Evolutionary conservation across 2,888 invertebrate genomes (phyloP).

Genomic region (Napeogenes sylphis): DNA sequence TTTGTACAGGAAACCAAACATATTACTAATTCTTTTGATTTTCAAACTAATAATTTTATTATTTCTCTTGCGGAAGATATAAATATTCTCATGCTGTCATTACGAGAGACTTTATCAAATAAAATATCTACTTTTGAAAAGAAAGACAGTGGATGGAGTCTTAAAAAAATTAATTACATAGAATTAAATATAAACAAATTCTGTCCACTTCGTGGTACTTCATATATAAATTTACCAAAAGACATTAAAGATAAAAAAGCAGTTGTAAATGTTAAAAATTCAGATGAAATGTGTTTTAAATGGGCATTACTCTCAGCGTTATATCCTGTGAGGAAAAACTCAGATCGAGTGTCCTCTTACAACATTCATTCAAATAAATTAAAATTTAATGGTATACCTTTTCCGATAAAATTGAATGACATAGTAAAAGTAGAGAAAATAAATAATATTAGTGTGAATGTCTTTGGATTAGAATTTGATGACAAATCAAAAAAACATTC

Average conservation of each 20-base stretch:
- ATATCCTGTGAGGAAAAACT: slow-evolving; percentile 30
- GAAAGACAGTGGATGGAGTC: slow-evolving; percentile 35
- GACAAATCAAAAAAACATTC: too few species aligned
- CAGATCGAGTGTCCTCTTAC: slow-evolving; percentile 27
- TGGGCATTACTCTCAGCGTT: slow-evolving; percentile 35
- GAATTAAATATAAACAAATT: slow-evolving; percentile 35
- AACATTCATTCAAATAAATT: slow-evolving; percentile 28
- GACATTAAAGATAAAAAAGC: slow-evolving; percentile 34
- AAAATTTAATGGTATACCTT: slow-evolving; percentile 32
- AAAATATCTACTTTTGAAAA: slow-evolving; percentile 32
- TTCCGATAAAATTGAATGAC: slow-evolving; percentile 34
- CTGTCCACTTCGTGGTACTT: slow-evolving; percentile 28
- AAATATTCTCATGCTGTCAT: slow-evolving; percentile 15
- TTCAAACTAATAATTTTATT: slow-evolving; percentile 30
- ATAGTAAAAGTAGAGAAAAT: slow-evolving; percentile 33
- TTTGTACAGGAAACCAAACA: slow-evolving; percentile 31
- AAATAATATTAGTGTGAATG: too few species aligned
- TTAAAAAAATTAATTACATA: slow-evolving; percentile 24
- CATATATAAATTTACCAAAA: slow-evolving; percentile 32
- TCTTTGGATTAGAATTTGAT: too few species aligned
- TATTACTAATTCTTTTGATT: slow-evolving; percentile 27
- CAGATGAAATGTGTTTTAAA: slow-evolving; percentile 32
- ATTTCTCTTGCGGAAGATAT: slow-evolving; percentile 25
- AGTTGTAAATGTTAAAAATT: slow-evolving; percentile 36
- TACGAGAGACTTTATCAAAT: slow-evolving; percentile 18